phyloP scores from a whole-genome alignment of 2,113 vertebrate genomes.

The Empidonax alnorum region DNA sequence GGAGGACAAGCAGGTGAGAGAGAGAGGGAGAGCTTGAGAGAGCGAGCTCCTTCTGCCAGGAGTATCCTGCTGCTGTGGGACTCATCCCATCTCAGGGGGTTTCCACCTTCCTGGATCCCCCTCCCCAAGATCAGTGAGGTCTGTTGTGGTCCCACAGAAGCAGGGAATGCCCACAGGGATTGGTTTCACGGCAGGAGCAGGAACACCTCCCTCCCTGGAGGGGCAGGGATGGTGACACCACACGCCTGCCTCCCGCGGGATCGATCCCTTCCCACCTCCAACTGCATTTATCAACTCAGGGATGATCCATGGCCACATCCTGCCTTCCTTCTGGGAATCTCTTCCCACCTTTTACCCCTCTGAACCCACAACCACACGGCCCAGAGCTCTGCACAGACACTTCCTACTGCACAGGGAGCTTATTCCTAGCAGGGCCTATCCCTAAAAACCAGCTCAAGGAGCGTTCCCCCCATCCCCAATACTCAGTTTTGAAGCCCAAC shows the following conservation, averaged over 20 bases:
- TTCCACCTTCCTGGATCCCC: background rate
- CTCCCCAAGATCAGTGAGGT: background rate
- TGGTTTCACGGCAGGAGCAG: background rate
- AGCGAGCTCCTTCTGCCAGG: no score
- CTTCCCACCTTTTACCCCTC: background rate
- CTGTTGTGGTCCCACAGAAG: background rate
- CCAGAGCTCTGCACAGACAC: background rate
- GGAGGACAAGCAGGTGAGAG: no score
- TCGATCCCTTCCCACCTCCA: background rate
- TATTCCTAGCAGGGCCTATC: background rate
- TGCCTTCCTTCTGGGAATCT: background rate
- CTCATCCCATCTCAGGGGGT: background rate
- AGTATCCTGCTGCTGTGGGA: background rate
- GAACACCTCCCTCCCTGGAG: background rate
- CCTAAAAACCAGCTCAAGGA: background rate
- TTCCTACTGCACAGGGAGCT: background rate
- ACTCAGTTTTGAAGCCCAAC: background rate
- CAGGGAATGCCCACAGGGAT: accelerated
- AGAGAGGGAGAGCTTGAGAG: no score
- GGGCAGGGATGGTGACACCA: background rate
- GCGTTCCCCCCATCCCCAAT: background rate
- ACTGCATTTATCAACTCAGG: background rate
- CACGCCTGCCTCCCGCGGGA: background rate
- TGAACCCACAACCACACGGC: background rate
- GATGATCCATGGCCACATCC: no score